phyloP scores from a whole-genome alignment of 53 echinoderm and acorn worm genomes.

The Patiria pectinifera region DNA sequence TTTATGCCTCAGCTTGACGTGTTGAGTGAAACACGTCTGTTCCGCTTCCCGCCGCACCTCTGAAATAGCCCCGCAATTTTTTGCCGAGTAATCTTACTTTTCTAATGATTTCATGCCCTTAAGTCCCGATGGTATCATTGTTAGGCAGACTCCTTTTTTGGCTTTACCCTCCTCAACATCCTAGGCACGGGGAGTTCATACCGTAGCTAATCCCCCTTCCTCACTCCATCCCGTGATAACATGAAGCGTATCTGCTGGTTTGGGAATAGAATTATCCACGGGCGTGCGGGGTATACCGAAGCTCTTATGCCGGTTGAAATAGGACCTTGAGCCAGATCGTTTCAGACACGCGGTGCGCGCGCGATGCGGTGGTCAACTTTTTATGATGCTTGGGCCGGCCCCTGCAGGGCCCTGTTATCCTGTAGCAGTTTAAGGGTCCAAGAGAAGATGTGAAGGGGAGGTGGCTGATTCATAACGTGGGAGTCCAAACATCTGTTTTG shows the following conservation, averaged over 20 bases:
- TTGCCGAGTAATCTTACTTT: constrained; percentile 35
- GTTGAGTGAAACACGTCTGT: constrained; percentile 33
- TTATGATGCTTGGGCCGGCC: too few species aligned
- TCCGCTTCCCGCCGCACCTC: background rate
- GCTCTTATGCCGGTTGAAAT: background rate
- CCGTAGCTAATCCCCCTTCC: constrained; percentile 18
- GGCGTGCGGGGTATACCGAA: background rate
- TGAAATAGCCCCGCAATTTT: constrained; percentile 1
- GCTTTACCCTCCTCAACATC: background rate
- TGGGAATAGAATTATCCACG: background rate
- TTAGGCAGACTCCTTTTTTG: background rate
- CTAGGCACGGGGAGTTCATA: background rate
- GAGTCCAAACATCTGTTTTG: too few species aligned
- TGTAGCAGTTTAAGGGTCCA: too few species aligned
- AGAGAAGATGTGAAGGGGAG: too few species aligned
- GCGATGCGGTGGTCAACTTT: background rate
- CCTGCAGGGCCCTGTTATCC: too few species aligned
- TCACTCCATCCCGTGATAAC: constrained; percentile 5
- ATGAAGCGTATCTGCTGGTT: background rate
- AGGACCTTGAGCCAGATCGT: background rate
- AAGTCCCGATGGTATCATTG: background rate
- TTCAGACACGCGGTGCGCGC: background rate
- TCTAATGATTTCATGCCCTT: constrained; percentile 24
- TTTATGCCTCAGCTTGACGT: background rate
- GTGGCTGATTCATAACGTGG: too few species aligned